phyloP scores from a whole-genome alignment of 1,140 invertebrate genomes.

The Platorchestia sp. region DNA sequence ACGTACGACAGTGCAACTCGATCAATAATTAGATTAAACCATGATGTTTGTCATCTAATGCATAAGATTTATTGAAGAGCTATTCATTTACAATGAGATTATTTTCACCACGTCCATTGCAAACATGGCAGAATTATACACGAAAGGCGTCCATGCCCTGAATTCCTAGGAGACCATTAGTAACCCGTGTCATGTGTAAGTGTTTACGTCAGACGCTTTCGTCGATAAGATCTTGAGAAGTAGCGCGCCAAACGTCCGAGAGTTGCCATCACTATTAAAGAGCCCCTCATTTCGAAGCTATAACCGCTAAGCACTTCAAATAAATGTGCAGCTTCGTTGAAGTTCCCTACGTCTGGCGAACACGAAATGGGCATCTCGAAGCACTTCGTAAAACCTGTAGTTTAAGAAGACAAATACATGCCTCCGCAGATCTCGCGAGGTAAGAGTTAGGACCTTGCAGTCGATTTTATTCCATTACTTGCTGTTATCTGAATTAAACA shows the following conservation, averaged over 20 bases:
- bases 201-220: slow-evolving; percentile 23
- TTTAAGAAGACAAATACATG: not conserved
- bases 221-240: not conserved
- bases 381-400: slow-evolving; percentile 15
- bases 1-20: not conserved
- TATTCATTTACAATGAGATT: not conserved
- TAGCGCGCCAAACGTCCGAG: not conserved
- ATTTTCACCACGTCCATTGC: not conserved
- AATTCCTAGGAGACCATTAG: not conserved
- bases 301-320: slow-evolving; percentile 33
- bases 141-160: not conserved
- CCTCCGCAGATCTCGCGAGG: not conserved
- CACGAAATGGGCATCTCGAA: not conserved
- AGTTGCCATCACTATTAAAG: slow-evolving; percentile 33
- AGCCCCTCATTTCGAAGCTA: slow-evolving; percentile 23
- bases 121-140: not conserved
- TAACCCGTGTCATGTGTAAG: slow-evolving; percentile 1
- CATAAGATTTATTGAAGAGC: not conserved
- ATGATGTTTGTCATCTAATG: not conserved
- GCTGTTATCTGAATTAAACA: not conserved
- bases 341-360: slow-evolving; percentile 2
- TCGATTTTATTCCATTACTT: not conserved
- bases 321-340: slow-evolving; percentile 4
- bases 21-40: not conserved
- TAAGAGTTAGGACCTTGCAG: not conserved